Base-by-base conservation (phyloP, 2,888 invertebrate genomes). In the Helobdella robusta region DNA sequence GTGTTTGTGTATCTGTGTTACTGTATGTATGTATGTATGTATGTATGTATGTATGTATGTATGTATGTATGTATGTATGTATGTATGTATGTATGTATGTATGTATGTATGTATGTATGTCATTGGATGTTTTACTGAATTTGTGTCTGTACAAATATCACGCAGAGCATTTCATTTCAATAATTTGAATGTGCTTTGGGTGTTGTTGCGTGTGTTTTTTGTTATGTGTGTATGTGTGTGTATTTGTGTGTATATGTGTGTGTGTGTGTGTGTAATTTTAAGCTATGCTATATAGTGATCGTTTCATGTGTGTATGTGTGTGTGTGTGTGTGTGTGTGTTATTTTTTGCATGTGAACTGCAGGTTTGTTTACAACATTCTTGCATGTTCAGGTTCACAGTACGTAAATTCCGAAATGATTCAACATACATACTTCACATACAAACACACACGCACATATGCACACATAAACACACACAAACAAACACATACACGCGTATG, bases 21-120 rank as follows among this genome's bases (percentile, higher is more conserved):
- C 23, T 59, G 59, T 34, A 5, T 59, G 59, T 59, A 20, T 59
- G 32, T 59, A 32, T 59, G 34, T 59, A 32, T 59, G 35, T 34
- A 32, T 59, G 32, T 59, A 32, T 59, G 32, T 59, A 5, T 34
- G 35, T 59, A 32, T 59, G 59, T 59, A 32, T 34, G 32, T 59
- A 32, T 59, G 35, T 59, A 5, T 59, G 59, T 59, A 32, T 59
- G 59, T 59, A 32, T 59, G 28, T 5, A 32, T 59, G 6, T 59
- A 32, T 59, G 32, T 59, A 5, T 34, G 35, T 32, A 32, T 59
- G 35, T 59, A 32, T 34, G 32, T 59, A 32, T 59, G 35, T 32
- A 11, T 62, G 62, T 32, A 11, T 50, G 50, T 50, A 30, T 50
- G 48, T 62, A 20, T 59, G 35, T 5, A 5, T 59, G 32, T 32